Percentiles rank a stretch among this genome's conserved stretches.
Conservation (phyloP, 2,797 vertebrate genomes). For the Myotis planiceps region DNA sequence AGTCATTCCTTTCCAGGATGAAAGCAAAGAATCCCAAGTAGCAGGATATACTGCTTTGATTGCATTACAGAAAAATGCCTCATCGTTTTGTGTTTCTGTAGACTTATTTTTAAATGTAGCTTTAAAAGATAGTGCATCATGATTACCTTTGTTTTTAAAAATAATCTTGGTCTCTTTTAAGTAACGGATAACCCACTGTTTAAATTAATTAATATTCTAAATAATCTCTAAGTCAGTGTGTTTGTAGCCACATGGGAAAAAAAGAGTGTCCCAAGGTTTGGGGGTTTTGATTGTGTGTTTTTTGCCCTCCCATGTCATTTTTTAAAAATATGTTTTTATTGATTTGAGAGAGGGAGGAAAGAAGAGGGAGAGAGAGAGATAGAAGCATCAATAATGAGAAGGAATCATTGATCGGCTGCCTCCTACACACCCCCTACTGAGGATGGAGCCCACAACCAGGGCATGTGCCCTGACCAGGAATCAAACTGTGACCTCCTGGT, state of each 20-base stretch:
- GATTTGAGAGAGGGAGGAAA: no score
- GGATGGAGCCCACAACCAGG: no score
- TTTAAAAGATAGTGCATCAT: constrained; percentile 38
- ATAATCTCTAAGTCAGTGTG: constrained; percentile 71
- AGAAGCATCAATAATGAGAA: no score
- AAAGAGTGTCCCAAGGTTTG: constrained; percentile 60
- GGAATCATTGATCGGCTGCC: no score
- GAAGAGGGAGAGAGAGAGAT: no score
- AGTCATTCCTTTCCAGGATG: neutral
- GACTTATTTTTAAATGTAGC: neutral
- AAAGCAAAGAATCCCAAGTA: no score
- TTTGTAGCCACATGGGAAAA: constrained; percentile 58
- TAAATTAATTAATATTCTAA: neutral
- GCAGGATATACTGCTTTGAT: neutral
- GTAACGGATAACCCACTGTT: constrained; percentile 45
- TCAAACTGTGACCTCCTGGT: no score
- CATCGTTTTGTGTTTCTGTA: constrained; percentile 15
- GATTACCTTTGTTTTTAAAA: constrained; percentile 46
- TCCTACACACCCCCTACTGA: no score
- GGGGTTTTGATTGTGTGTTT: constrained; percentile 9
- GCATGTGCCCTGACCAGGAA: no score
- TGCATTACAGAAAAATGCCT: neutral
- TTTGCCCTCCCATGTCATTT: neutral
- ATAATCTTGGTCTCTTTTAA: constrained; percentile 4
- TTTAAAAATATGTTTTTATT: no score